Evolutionary conservation across 1,140 invertebrate genomes (phyloP).

Genomic region (Temnothorax nylanderi): DNA sequence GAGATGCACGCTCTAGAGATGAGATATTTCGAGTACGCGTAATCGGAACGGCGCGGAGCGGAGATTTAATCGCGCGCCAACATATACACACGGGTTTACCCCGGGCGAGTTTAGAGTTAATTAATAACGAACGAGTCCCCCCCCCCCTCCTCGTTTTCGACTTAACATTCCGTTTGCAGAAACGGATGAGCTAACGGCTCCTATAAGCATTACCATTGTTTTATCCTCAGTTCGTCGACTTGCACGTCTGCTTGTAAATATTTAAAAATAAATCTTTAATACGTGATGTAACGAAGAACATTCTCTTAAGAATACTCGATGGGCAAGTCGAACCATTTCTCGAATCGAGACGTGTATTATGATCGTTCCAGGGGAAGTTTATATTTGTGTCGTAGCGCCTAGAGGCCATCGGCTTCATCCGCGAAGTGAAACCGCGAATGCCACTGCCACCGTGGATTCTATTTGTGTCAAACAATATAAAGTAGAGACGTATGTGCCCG

Average conservation of each 20-base stretch:
- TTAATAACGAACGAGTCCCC: background rate
- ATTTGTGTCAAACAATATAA: constrained; percentile 69
- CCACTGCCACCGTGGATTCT: constrained; percentile 39
- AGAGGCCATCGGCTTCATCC: constrained; percentile 51
- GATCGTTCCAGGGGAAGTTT: constrained; percentile 13
- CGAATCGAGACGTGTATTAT: background rate
- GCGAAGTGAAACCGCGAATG: constrained; percentile 42
- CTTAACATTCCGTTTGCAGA: background rate
- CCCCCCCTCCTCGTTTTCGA: background rate
- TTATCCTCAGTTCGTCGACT: background rate
- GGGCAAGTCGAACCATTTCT: background rate
- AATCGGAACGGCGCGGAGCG: constrained; percentile 9
- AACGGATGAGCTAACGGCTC: background rate
- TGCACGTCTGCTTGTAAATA: background rate
- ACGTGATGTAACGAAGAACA: background rate
- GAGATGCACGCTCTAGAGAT: constrained; percentile 10
- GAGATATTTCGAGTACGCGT: constrained; percentile 50
- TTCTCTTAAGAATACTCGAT: background rate
- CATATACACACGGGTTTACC: background rate
- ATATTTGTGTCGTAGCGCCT: constrained; percentile 50
- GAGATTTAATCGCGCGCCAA: constrained; percentile 23
- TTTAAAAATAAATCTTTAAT: background rate
- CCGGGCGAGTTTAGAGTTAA: background rate
- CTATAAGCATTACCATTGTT: background rate
- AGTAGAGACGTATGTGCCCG: constrained; percentile 42